Base-by-base conservation (phyloP, 2,797 vertebrate genomes). In the Eulemur albifrons region DNA sequence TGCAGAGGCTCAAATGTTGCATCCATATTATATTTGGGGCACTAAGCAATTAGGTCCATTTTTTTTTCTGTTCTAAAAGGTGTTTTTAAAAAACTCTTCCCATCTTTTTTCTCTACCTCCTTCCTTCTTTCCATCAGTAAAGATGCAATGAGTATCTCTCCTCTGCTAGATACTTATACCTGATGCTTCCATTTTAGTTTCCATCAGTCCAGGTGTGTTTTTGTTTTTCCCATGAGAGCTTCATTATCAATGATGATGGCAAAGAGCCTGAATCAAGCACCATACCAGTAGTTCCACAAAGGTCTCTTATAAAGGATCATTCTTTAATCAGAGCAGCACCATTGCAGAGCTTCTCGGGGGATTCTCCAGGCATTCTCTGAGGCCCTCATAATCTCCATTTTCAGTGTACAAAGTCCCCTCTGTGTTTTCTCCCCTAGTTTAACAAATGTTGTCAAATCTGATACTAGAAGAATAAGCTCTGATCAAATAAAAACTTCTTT, bases 361-460 rank as follows among this genome's bases (percentile, higher is more conserved):
- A 35, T 52, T 84, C 43, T 50, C 48, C 3, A 4, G 32, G 57
- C 7, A 38, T 21, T 54, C 54, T 54, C 6, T 7, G 9, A 61
- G 67, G 1, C 12, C 35, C 23, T 72, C 25, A 35, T n/a, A 2
- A 35, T 27, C 10, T 72, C 6, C n/a, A 5, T 81, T 96, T 89
- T 38, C 61, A 85, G 13, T 30, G 21, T 17, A 50, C 18, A 75
- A 5, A 35, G 35, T 11, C 12, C 12, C 32, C 43, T 72, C 54
- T 23, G 4, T 10, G 54, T 10, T 27, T 25, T 3, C 17, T 1
- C 3, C 0, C 6, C 25, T 0, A 45, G n/a, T 30, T 93, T 65
- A 96, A 82, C 5, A 83, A 83, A 96, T n/a, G 59, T 93, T 38
- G 67, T 86, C 23, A 91, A 92, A 72, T 72, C 10, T 83, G 65